Base-by-base conservation (phyloP, 2,888 invertebrate genomes). In the Epistrophe eligans region DNA sequence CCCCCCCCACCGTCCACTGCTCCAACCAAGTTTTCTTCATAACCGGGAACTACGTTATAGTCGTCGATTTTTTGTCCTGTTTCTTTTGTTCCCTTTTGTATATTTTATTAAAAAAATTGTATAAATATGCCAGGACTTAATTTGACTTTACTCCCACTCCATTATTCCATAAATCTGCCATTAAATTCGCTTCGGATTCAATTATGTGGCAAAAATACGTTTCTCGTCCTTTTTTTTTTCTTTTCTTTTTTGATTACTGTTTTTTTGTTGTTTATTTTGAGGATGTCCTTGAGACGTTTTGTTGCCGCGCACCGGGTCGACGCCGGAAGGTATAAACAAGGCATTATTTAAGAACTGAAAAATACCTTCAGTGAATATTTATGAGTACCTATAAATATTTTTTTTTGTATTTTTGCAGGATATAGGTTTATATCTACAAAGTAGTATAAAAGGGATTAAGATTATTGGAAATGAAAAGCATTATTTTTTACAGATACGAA, bases 141-240 rank as follows among this genome's bases (percentile, higher is more conserved):
- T 79, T 84, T 79, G 79, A 84, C 70, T 76, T 48, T 66, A 19
- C 45, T 24, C 64, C 57, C 57, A 13, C 38, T 52, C 48, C 38
- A 38, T 62, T 50, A 50, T 62, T 55, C 72, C 67, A 70, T 57
- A 79, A 87, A 87, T 87, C 87, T 87, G 67, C 83, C 83, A 83
- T 83, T 87, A 87, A 87, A 87, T 52, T 87, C 79, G 71, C 87
- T 87, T 82, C 76, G 79, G 82, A 87, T 87, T 76, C 83, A 87
- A 87, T 87, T 87, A 87, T 87, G 87, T 82, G 83, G 72, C 83
- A 83, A 80, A 76, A 83, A 83, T 79, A 74, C 87, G 64, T 45
- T 85, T 82, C 58, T 52, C 64, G 70, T 79, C 48, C 70, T 38
- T 48, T 43, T 62, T 77, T 28, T 48, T 67, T 8, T 50, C 48